Base-by-base conservation (phyloP, 2,113 vertebrate genomes). In the Cavia aperea region DNA sequence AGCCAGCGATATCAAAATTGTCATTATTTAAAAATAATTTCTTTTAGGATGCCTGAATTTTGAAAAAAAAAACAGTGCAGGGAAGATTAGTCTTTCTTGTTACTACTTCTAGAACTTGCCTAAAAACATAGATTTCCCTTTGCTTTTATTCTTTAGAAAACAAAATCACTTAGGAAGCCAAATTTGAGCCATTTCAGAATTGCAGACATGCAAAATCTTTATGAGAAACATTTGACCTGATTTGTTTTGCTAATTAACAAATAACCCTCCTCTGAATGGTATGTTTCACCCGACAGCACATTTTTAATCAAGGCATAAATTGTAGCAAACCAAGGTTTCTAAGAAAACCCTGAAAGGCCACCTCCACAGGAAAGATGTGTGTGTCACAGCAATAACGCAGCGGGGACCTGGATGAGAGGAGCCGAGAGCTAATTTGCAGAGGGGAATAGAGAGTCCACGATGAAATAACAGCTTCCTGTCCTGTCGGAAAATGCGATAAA, bases 261-360 rank as follows among this genome's bases (percentile, higher is more conserved):
- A 95, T 73, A 93, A 72, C 93, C 92, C 81, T 96, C 60, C 86
- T 81, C 86, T 88, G 85, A 92, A 85, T 77, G 85, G 88, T 81
- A 9, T 78, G 93, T 95, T 90, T 93, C 93, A 96, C 89, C 81
- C 33, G 33, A 95, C 72, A 95, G 95, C 95, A 94, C 96, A 94
- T 91, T 95, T 95, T 95, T 94, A 95, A 95, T 95, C 93, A 92
- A 94, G 81, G 88, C 93, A 81, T 95, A 95, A 96, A 95, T 95
- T 89, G 87, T 86, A 81, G 89, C 94, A 87, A 89, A 89, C 81
- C 39, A 70, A 91, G 77, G 81, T 95, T 95, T 93, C 58, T 24
- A 70, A 63, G 91, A 82, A 86, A 95, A 73, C 94, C 81, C 11
- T 39, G 56, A 92, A 85, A 78, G 14, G 60, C 83, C 82, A 90